A percentile compares a stretch with the other conserved stretches of the same genome.
Evolutionary conservation across 2,113 vertebrate genomes (phyloP).

Genomic region (Eubucco bourcierii): DNA sequence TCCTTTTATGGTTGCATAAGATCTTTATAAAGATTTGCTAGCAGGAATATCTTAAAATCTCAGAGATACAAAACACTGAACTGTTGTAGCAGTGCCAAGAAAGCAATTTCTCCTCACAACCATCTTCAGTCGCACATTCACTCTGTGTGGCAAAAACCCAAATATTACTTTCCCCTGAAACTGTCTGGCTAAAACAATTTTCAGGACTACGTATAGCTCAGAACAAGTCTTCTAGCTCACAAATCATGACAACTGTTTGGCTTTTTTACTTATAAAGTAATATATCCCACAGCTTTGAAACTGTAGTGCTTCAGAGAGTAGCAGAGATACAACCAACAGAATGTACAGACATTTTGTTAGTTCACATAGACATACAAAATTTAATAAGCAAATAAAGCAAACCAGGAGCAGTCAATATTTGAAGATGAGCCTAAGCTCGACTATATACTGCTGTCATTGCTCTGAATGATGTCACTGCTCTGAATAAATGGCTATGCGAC

Average conservation of each 20-base stretch:
- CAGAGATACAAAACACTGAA: background rate
- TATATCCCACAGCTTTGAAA: background rate
- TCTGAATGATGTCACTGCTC: background rate
- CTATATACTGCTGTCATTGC: background rate
- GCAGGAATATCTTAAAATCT: background rate
- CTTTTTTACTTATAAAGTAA: background rate
- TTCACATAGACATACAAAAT: background rate
- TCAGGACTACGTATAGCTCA: background rate
- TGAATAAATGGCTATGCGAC: background rate
- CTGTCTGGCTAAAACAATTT: background rate
- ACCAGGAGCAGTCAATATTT: background rate
- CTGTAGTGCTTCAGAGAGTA: background rate
- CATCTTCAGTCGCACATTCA: background rate
- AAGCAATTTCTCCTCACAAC: background rate
- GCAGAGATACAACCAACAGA: background rate
- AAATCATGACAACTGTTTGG: background rate
- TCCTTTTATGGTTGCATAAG: background rate
- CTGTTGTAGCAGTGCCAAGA: background rate
- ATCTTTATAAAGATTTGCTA: background rate
- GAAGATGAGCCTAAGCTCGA: background rate
- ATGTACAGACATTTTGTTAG: background rate
- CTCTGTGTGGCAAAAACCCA: background rate
- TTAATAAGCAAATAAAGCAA: background rate
- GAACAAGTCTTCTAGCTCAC: background rate
- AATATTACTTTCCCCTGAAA: background rate